These are phyloP conservation scores for Pteropus alecto DNA, from an alignment of 2,113 vertebrate genomes.

Conservation along the genomic window DNA sequence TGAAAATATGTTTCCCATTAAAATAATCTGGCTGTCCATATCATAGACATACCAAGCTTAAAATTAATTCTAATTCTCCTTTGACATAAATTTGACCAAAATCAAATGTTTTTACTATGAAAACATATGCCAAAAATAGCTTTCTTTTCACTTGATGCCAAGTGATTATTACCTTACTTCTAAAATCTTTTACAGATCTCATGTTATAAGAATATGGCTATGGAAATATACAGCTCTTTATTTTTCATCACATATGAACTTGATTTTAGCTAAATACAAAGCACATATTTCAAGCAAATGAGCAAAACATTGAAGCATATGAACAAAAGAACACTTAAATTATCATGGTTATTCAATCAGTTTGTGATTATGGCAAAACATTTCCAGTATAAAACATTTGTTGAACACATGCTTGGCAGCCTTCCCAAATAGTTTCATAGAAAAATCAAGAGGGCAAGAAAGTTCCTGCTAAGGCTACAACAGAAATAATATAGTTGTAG, in stretches of 20 bases:
- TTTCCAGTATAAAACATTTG: constrained; percentile 80
- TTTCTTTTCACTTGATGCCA: constrained; percentile 65
- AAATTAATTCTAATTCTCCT: constrained; percentile 59
- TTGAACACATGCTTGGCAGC: constrained; percentile 76
- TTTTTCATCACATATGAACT: constrained; percentile 76
- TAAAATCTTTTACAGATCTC: constrained; percentile 67
- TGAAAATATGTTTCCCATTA: constrained; percentile 64
- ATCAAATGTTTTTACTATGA: constrained; percentile 73
- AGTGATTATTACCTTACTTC: constrained; percentile 60
- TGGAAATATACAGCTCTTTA: constrained; percentile 48
- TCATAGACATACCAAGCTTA: constrained; percentile 41
- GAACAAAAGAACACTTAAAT: constrained; percentile 80
- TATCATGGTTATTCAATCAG: constrained; percentile 73
- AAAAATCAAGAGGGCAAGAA: constrained; percentile 61
- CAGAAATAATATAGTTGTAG: background rate
- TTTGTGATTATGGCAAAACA: constrained; percentile 68
- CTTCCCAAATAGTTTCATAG: constrained; percentile 75
- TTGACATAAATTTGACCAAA: constrained; percentile 59
- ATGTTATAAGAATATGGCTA: constrained; percentile 63
- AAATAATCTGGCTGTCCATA: constrained; percentile 47
- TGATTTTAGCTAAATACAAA: constrained; percentile 78
- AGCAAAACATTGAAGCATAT: constrained; percentile 69
- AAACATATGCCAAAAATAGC: constrained; percentile 62
- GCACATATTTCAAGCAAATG: constrained; percentile 67
- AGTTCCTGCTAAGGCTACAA: background rate